Base-by-base conservation (phyloP, 2,888 invertebrate species). In the Aelia acuminata region DNA sequence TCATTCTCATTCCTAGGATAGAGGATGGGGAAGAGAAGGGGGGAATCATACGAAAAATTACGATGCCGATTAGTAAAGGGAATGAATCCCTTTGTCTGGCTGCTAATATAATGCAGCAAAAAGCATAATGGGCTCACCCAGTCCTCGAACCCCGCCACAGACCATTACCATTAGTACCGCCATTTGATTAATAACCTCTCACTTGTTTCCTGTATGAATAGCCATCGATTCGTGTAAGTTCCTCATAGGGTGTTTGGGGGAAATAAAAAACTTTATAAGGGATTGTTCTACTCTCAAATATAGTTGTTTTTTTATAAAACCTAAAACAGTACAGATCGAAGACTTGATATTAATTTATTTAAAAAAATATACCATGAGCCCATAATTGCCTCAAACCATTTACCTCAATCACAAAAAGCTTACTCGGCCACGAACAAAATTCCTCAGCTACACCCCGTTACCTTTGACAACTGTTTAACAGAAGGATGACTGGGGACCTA, bases 1-100 rank as follows among this genome's bases (percentile, higher is more conserved):
- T n/a, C n/a, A n/a, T n/a, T n/a, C n/a, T 80, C 43, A 75, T 80
- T 43, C 80, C 0, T 8, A 20, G 80, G 80, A 10, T 39, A 39
- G 39, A 22, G n/a, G n/a, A 39, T 8, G 39, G 75, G 70, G 18
- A n/a, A 3, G 35, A 22, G 18, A 13, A 3, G 80, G 80, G 15
- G n/a, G 43, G 20, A 43, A n/a, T 80, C n/a, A 75, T 39, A 47
- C 39, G 80, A 80, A 80, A 80, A 80, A 80, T 80, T 80, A 80
- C 43, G 80, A 80, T 43, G 80, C 43, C 11, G 80, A 43, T 80
- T n/a, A 80, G 80, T 80, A 43, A 80, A 80, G 80, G 80, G 43
- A 53, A 31, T 70, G 43, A 53, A 31, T 70, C 31, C 35, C 80
- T 80, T 80, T 80, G 80, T 80, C 43, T 80, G n/a, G n/a, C 22